Base-by-base conservation (phyloP, 2,797 vertebrate species). In the Varecia variegata region DNA sequence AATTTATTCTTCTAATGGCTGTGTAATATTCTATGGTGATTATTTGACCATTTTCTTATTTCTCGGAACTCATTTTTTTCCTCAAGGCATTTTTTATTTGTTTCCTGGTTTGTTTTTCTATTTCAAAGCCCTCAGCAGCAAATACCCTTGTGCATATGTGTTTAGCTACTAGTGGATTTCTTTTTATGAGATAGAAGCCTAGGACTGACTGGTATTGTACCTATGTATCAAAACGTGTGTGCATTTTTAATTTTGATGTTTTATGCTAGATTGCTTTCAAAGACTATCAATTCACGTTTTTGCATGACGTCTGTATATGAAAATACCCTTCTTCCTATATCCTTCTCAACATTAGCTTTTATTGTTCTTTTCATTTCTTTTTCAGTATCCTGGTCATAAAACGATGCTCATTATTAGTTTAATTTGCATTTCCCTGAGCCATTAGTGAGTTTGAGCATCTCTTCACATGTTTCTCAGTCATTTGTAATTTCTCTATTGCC, bases 371-470 rank as follows among this genome's bases (percentile, higher is more conserved):
- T 60, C 35, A 67, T 80, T 68, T 73, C 17, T 81, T 80, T 90
- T 71, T 80, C 27, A 60, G 21, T 58, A 52, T 40, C 43, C 25
- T 83, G 14, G 43, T 65, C 18, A 52, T 93, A 92, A 62, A 73
- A 11, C 89, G 52, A 70, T 93, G 13, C 38, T 87, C 50, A 74
- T 81, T 76, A 67, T 95, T 87, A 85, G 60, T 90, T 93, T 93
- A 88, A 87, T 96, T 87, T 92, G 13, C 27, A 94, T 92, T 90
- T 85, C 14, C 21, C 47, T 71, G 84, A 81, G 58, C 65, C 56
- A 47, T 80, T 83, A 93, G 58, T 93, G 58, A 93, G 47, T 90
- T 7, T 87, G 74, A 76, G 14, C 45, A 54, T 65, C 45, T 93
- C 93, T 86, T 91, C 32, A 62, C 23, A 54, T 74, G 35, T 92